Base-by-base conservation (phyloP, 2,888 invertebrate genomes). In the Galerucella pusilla region DNA sequence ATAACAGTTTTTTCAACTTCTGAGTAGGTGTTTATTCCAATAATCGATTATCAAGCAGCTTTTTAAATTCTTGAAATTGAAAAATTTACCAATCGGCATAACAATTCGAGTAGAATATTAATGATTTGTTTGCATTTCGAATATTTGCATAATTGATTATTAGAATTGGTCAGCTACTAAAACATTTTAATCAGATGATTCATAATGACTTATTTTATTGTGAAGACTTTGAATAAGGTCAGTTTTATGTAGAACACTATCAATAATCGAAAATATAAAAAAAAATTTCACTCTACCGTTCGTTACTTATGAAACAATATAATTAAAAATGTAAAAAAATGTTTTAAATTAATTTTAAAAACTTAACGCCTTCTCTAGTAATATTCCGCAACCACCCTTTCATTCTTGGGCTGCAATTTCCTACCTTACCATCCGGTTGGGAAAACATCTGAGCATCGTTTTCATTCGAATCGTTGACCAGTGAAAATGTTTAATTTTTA, bases 71-170 rank as follows among this genome's bases (percentile, higher is more conserved):
- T 57, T 57, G 57, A 20, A 57, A 57, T 57, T 14, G 16, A 57
- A 57, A 57, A 57, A n/a, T 20, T 57, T 10, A 57, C 57, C 57
- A 16, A 57, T 57, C 20, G 57, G 16, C 57, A 20, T 16, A 57
- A 57, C 5, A 16, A 57, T 16, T 10, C 16, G 57, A 57, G 9
- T n/a, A 20, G 20, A 57, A 57, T 16, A 57, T 20, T 57, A 20
- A 20, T 57, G 10, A 57, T 57, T 57, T 57, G 57, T 20, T 52
- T 52, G n/a, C 52, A 16, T 52, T 52, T 52, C 16, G 16, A 57
- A 57, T 57, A 57, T 57, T 57, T 57, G 57, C 57, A 57, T 57
- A 57, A 57, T 10, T 57, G 11, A 57, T 57, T 20, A 20, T 16
- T 20, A 20, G 57, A 20, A 57, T 11, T 20, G 57, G 16, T 10